These are phyloP conservation scores for Tipula unca DNA, from an alignment of 2,888 invertebrate genomes.

Conservation along the genomic window DNA sequence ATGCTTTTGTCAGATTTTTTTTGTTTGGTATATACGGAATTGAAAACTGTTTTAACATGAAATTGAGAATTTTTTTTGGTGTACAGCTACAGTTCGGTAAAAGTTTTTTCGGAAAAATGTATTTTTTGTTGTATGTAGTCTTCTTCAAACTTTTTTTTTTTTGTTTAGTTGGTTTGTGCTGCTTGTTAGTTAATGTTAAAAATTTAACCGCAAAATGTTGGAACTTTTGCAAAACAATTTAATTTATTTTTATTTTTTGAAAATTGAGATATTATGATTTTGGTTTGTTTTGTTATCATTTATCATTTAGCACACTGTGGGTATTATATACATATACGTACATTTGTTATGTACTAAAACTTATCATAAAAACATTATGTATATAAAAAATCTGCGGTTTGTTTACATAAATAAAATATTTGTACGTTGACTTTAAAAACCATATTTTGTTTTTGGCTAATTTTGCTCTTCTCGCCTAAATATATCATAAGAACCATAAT, in stretches of 20 bases:
- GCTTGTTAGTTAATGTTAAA: not conserved
- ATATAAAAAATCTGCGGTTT: not conserved
- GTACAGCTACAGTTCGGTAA: not conserved
- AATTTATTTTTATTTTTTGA: not conserved
- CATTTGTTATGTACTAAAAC: too few relatives aligned
- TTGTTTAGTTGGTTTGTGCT: not conserved
- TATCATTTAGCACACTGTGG: not conserved
- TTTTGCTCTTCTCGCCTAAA: not conserved
- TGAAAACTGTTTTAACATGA: not conserved
- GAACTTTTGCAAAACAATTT: not conserved
- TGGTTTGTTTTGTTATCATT: not conserved
- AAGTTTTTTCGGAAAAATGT: not conserved
- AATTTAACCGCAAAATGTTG: not conserved
- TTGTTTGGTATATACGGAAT: not conserved
- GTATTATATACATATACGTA: not conserved
- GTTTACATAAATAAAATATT: not conserved
- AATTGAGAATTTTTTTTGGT: not conserved
- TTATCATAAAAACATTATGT: not conserved
- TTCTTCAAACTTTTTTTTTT: not conserved
- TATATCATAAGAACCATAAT: not conserved
- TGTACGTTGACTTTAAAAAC: not conserved
- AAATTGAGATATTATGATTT: not conserved
- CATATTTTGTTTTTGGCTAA: not conserved
- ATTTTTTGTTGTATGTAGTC: not conserved
- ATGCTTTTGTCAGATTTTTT: not conserved